Base-by-base conservation (phyloP, 2,797 vertebrate species). In the Danionella dracula region DNA sequence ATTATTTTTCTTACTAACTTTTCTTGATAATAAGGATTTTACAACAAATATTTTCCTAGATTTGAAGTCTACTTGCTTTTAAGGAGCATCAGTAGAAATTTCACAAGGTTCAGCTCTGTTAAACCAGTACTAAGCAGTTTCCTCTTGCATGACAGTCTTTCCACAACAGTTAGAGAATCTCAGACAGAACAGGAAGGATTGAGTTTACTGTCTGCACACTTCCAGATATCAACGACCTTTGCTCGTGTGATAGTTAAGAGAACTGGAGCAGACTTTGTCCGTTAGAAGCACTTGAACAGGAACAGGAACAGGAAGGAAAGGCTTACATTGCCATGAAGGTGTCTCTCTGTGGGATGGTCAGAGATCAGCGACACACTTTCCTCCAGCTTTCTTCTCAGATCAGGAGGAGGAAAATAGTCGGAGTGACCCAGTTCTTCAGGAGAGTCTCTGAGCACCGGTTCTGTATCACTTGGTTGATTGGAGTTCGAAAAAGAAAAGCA, bases 291-390 rank as follows among this genome's bases (percentile, higher is more conserved):
- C 20, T 34, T 21, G 31, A 41, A 23, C 4, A 40, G n/a, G n/a
- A n/a, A 27, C 23, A 3, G 3, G 6, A 27, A 27, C 23, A 27
- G 32, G 34, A 10, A 5, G 12, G 51, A 23, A 53, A 13, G 54
- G 74, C 82, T 77, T 59, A 83, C 82, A 12, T 82, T 83, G 8
- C 75, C 82, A 8, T 82, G 82, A 48, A 78, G 60, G 42, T 83
- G 82, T 29, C 65, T 78, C 54, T 76, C 72, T 23, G 59, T 63
- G 2, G 53, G 65, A 44, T 79, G 82, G 65, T 68, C 56, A 2
- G 56, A 61, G 16, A 57, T 5, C 13, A 56, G 6, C 32, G 65
- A 34, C 16, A 40, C 23, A 8, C 15, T 66, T 48, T 72, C 66
- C 38, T 68, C 55, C 46, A 51, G 29, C 42, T 17, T 15, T 13